Percentiles rank a stretch among this genome's conserved stretches.
Evolutionary conservation across 2,797 vertebrate species (phyloP).

Genomic region (Luscinia luscinia): DNA sequence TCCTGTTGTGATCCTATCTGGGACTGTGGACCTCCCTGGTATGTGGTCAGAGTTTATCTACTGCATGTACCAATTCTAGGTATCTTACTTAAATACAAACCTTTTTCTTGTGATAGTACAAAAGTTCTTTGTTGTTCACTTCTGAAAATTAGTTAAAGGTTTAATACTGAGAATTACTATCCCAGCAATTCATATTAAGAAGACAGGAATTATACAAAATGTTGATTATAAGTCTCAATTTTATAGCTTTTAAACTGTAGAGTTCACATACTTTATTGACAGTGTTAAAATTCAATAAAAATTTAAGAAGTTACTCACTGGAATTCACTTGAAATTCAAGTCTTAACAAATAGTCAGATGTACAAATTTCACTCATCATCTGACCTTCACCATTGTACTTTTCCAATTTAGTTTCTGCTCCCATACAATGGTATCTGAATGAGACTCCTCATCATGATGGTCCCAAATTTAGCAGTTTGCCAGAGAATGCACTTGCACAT

Average conservation of each 20-base stretch:
- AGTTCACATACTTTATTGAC: background rate
- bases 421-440: background rate
- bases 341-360: background rate
- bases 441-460: background rate
- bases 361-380: background rate
- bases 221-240: background rate
- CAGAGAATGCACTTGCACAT: background rate
- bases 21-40: background rate
- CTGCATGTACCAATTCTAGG: background rate
- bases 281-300: background rate
- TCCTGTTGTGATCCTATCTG: constrained; percentile 7
- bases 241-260: background rate
- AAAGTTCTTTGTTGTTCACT: background rate
- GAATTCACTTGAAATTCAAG: background rate
- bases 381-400: background rate
- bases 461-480: background rate
- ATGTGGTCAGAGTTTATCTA: background rate
- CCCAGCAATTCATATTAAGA: background rate
- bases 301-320: background rate
- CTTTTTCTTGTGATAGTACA: accelerated
- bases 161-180: background rate
- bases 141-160: background rate
- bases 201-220: background rate
- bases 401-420: background rate
- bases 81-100: background rate